These are phyloP conservation scores for Dryas iulia DNA, from an alignment of 1,140 invertebrate species.

Conservation along the genomic window DNA sequence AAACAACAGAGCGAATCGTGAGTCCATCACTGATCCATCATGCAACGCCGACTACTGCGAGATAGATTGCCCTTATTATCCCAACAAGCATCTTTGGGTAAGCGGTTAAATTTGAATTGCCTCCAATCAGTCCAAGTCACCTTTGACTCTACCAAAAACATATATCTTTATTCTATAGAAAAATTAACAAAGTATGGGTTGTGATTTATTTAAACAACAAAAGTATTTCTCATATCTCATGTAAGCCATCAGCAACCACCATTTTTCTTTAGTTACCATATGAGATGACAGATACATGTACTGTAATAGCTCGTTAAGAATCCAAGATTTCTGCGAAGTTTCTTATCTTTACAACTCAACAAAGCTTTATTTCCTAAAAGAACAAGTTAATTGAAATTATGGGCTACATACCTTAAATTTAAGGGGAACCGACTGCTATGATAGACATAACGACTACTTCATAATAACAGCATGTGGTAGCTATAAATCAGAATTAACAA, in stretches of 20 bases:
- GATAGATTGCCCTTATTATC: conserved; percentile 74
- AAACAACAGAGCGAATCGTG: conserved; percentile 66
- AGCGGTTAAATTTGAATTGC: conserved; percentile 60
- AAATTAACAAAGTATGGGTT: conserved; percentile 39
- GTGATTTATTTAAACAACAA: conserved; percentile 16
- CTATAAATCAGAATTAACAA: conserved; percentile 74
- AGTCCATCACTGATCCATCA: conserved; percentile 73
- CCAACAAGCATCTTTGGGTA: conserved; percentile 61
- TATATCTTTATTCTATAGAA: conserved; percentile 44
- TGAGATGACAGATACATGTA: conserved; percentile 44
- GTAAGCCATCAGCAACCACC: conserved; percentile 39
- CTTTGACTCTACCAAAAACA: conserved; percentile 32
- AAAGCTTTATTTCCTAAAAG: conserved; percentile 46
- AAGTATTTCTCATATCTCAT: conserved; percentile 18
- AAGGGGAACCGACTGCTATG: conserved; percentile 43
- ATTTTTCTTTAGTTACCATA: conserved; percentile 42
- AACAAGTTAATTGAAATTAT: conserved; percentile 70
- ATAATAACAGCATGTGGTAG: conserved; percentile 65
- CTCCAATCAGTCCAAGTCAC: conserved; percentile 60
- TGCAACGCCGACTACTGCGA: conserved; percentile 56
- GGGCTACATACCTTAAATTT: conserved; percentile 46
- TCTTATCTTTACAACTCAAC: conserved; percentile 40
- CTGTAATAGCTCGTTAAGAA: conserved; percentile 33
- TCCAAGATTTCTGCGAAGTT: conserved; percentile 48
- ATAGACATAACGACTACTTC: conserved; percentile 50